Base-by-base conservation (phyloP, 1,140 invertebrate species). In the Triops longicaudatus region DNA sequence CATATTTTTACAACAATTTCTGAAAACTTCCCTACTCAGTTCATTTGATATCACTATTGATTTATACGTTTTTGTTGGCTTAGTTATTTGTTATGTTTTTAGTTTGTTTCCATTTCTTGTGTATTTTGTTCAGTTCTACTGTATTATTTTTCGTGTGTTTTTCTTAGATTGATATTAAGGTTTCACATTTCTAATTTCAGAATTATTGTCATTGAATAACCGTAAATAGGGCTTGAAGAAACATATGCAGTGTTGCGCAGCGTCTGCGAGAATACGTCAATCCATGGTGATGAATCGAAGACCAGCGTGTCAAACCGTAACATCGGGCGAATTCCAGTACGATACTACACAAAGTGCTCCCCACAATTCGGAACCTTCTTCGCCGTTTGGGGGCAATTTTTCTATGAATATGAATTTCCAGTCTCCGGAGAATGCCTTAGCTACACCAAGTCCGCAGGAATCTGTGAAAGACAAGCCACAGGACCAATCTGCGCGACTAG, bases 191-290 rank as follows among this genome's bases (percentile, higher is more conserved):
- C 31, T 37, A 37, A 4, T 37, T 37, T 4, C 7, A 4, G 2
- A 37, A 37, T 37, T 37, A 4, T 37, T 63, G 10, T 22, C 17
- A 12, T 63, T 10, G 6, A 14, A n/a, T 63, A 1, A 14, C 22
- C 22, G 10, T 63, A 14, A 10, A 63, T 63, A 63, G 50, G 50
- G 50, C 22, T 63, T 63, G 50, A 63, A 63, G 50, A 63, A 63
- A 63, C 50, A 63, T 22, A 63, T 63, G 50, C 50, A 63, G 50
- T 63, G 50, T 22, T 63, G 50, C 14, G 50, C 50, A 63, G 50
- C 50, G 14, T 63, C 50, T 6, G 50, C 22, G 0, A 17, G 50
- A 22, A 22, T 63, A n/a, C 50, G 50, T 63, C 50, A 63, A 17
- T 63, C 50, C 50, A 63, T 63, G 50, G 50, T 63, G 50, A 9